Base-by-base conservation (phyloP, 1,140 invertebrate species). In the Charaxes varanes region DNA sequence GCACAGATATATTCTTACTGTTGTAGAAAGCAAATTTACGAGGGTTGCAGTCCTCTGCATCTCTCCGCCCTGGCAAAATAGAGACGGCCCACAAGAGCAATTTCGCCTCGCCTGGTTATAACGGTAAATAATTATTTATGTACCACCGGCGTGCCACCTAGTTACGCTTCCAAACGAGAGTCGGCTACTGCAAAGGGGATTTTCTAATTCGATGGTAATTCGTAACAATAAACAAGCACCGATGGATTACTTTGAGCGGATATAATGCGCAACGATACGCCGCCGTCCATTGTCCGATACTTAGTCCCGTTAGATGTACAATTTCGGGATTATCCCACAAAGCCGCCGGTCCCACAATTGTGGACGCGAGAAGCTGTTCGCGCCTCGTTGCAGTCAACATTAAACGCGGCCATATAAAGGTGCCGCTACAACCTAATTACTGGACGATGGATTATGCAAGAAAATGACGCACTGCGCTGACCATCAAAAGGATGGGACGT, bases 161-260 rank as follows among this genome's bases (percentile, higher is more conserved):
- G 74, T 69, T 82, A 82, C 78, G 70, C 70, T 62, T 47, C 57
- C 45, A 37, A 54, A 66, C 60, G 58, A 57, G 19, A 34, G 61
- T 53, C 68, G 66, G 64, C 48, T 37, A 28, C 26, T 33, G 38
- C 47, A 68, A 70, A 77, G 65, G 61, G 37, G 37, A 61, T 57
- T 70, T 71, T 78, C 56, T 82, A 79, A 82, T 79, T 79, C 74
- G 71, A 55, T 57, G 58, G 58, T 79, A 76, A 79, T 79, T 79
- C 56, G 50, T 49, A 61, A 81, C 71, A 79, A 82, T 73, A 41
- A 40, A 16, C 10, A 30, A 34, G 56, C 34, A 49, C 55, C 41
- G 45, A 40, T 52, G 36, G 43, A 55, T 53, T 48, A 43, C 49
- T 47, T 55, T 46, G 57, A 40, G 53, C 44, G 50, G 31, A 60